Conservation (phyloP, 1,140 invertebrate species). For the Alviniconcha marisindica region DNA sequence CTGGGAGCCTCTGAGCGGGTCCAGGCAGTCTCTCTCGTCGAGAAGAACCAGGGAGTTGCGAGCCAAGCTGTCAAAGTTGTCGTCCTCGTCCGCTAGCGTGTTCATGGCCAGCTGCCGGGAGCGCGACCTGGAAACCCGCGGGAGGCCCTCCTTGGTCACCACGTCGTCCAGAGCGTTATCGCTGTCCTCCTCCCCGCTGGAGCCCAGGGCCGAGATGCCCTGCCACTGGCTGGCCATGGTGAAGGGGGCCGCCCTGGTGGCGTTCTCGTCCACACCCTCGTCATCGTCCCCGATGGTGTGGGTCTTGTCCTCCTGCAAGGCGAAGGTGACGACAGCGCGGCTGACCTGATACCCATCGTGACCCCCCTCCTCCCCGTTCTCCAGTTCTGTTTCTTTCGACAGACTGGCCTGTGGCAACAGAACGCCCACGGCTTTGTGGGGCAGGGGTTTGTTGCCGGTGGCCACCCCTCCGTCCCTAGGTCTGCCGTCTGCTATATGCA, state of each 20-base stretch:
- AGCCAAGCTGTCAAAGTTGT: slow-evolving; percentile 64
- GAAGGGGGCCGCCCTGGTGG: slow-evolving; percentile 72
- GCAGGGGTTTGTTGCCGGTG: not conserved
- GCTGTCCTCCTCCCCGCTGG: slow-evolving; percentile 62
- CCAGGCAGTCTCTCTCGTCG: slow-evolving; percentile 61
- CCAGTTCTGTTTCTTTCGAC: slow-evolving; percentile 41
- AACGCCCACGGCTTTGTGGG: not conserved
- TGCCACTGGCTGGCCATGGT: slow-evolving; percentile 74
- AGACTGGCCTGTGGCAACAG: not conserved
- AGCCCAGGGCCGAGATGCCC: slow-evolving; percentile 66
- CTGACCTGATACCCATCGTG: slow-evolving; percentile 55
- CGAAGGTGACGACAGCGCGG: slow-evolving; percentile 66
- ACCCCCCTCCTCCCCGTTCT: slow-evolving; percentile 51
- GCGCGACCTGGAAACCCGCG: slow-evolving; percentile 47
- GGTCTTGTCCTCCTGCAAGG: slow-evolving; percentile 70
- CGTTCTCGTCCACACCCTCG: slow-evolving; percentile 71
- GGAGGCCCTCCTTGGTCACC: slow-evolving; percentile 55
- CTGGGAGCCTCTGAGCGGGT: slow-evolving; percentile 58
- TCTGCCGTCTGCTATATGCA: not conserved
- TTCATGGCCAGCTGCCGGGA: slow-evolving; percentile 56
- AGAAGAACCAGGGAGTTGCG: slow-evolving; percentile 65
- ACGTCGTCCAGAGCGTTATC: slow-evolving; percentile 57
- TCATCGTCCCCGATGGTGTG: slow-evolving; percentile 59
- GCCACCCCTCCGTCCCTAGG: not conserved
- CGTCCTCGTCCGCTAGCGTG: slow-evolving; percentile 69